Conservation (phyloP, 2,888 invertebrate species). For the Nomada flava region DNA sequence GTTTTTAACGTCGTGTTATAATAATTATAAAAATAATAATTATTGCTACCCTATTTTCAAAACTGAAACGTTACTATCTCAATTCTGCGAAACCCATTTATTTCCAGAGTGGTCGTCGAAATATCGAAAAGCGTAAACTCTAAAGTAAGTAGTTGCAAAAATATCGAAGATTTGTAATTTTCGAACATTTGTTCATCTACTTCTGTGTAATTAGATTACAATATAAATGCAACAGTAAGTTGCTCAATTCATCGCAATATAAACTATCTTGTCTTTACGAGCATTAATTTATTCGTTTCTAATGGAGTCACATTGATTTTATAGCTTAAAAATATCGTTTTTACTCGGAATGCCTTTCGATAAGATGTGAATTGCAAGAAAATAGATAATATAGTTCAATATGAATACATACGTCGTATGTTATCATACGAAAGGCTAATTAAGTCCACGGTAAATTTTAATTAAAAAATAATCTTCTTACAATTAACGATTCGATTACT, state of each 20-base stretch:
- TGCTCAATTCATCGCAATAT: not conserved
- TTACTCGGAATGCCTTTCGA: conserved; percentile 13
- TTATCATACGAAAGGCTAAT: too few relatives aligned
- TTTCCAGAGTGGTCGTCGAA: too few relatives aligned
- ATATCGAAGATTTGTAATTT: not conserved
- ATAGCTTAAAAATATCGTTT: conserved; percentile 14
- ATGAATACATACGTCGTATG: not conserved
- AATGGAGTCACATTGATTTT: conserved; percentile 36
- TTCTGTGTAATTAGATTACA: conserved; percentile 24
- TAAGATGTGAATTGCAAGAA: not conserved
- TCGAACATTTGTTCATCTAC: not conserved
- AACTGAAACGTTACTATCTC: too few relatives aligned
- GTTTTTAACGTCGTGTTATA: too few relatives aligned
- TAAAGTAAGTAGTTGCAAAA: not conserved
- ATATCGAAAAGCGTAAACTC: too few relatives aligned
- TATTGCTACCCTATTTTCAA: too few relatives aligned
- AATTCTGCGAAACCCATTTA: too few relatives aligned
- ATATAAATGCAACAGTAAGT: not conserved
- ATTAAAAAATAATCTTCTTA: too few relatives aligned
- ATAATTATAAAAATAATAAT: too few relatives aligned
- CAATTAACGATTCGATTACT: too few relatives aligned
- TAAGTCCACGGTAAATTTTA: too few relatives aligned
- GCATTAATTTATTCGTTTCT: conserved; percentile 18
- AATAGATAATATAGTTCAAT: not conserved
- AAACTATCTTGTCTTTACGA: conserved; percentile 6